Percentiles rank a stretch among this genome's conserved stretches.
Evolutionary conservation across 2,888 invertebrate genomes (phyloP).

Genomic region (Ernsta delagoae): DNA sequence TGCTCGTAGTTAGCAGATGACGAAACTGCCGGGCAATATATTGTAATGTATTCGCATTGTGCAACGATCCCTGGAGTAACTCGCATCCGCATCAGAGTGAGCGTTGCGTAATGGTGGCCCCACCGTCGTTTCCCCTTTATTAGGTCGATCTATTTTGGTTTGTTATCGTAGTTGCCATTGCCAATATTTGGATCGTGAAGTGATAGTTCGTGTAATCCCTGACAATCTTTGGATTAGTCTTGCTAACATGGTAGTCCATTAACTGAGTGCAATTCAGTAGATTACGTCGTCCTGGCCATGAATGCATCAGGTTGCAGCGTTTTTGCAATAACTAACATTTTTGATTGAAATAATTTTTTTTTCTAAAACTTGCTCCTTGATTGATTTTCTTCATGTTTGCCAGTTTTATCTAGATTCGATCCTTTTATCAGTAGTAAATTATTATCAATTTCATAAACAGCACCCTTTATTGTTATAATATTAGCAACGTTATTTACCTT

Average conservation of each 20-base stretch:
- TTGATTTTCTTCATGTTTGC: too few species aligned
- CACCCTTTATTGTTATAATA: too few species aligned
- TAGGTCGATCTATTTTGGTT: slow-evolving; percentile 75
- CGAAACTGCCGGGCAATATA: slow-evolving; percentile 44
- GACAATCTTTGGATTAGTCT: neutral
- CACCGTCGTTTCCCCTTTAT: slow-evolving; percentile 69
- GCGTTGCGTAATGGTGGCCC: slow-evolving; percentile 63
- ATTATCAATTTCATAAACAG: too few species aligned
- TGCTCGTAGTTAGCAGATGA: slow-evolving; percentile 43
- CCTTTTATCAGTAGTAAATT: too few species aligned
- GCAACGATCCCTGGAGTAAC: slow-evolving; percentile 57
- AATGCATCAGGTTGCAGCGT: neutral
- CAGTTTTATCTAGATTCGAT: too few species aligned
- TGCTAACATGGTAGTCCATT: neutral
- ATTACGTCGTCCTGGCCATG: neutral
- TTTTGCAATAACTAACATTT: too few species aligned
- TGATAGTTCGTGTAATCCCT: slow-evolving; percentile 15
- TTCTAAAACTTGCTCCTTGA: too few species aligned
- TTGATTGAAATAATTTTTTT: too few species aligned
- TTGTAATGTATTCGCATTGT: slow-evolving; percentile 54
- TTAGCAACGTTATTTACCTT: too few species aligned
- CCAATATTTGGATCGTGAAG: slow-evolving; percentile 58
- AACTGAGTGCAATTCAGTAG: neutral
- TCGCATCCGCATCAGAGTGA: slow-evolving; percentile 58
- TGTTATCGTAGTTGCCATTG: slow-evolving; percentile 61